These are phyloP conservation scores for Microctonus hyperodae DNA, from an alignment of 2,888 invertebrate genomes.

Conservation along the genomic window DNA sequence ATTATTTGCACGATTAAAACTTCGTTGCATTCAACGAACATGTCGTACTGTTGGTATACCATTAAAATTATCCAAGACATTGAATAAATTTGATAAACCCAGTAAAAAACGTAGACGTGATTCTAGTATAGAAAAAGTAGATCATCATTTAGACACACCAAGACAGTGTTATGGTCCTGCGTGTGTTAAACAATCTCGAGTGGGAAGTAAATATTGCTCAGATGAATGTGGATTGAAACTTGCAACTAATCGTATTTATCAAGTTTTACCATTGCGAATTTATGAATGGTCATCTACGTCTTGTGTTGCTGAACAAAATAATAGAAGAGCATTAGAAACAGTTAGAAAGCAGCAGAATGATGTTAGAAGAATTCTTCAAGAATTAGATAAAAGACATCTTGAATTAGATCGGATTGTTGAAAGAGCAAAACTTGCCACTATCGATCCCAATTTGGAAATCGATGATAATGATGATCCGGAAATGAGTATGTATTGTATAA, in stretches of 20 bases:
- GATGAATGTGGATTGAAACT: conserved; percentile 90
- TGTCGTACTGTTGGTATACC: conserved; percentile 62
- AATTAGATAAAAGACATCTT: conserved; percentile 77
- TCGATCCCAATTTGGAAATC: conserved; percentile 69
- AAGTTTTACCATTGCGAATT: conserved; percentile 86
- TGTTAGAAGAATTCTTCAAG: conserved; percentile 80
- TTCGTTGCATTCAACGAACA: conserved; percentile 66
- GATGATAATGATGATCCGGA: conserved; percentile 75
- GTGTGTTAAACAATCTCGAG: conserved; percentile 79
- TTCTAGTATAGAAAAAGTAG: conserved; percentile 58
- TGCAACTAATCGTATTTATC: conserved; percentile 84
- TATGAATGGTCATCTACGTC: conserved; percentile 92
- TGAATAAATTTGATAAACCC: conserved; percentile 54
- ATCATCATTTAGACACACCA: conserved; percentile 61
- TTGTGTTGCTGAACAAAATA: conserved; percentile 87
- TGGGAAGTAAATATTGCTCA: conserved; percentile 91
- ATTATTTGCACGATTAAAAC: conserved; percentile 65
- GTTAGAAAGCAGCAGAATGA: conserved; percentile 82
- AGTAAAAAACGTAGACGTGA: conserved; percentile 57
- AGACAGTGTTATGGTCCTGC: conserved; percentile 93
- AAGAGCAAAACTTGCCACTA: conserved; percentile 75
- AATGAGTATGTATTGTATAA: conserved; percentile 92
- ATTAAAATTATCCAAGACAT: conserved; percentile 55
- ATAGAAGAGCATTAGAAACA: conserved; percentile 71
- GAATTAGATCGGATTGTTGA: conserved; percentile 84